Evolutionary conservation across 2,797 vertebrate species (phyloP), one percentile per base, ranked within the genome.

Genomic region (Lophotriccus pileatus): DNA sequence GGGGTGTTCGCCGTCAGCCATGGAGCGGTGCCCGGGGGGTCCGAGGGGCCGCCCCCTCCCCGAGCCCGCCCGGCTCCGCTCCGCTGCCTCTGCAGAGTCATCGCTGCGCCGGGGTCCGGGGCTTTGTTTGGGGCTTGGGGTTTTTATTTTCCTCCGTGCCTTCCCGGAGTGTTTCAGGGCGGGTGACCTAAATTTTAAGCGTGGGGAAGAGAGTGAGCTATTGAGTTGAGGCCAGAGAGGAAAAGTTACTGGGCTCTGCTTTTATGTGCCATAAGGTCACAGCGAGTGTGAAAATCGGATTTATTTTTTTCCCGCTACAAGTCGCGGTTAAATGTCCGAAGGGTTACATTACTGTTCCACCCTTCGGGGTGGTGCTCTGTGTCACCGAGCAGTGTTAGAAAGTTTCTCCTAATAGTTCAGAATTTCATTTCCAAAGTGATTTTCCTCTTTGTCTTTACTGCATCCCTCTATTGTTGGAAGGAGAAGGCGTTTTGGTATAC

Each of bases 391-490:
- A 2, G 1, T 11, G 43, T 37, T 72, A 17, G 6, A 86, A 94
- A 96, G 83, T 94, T 95, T 93, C 43, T 62, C 28, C 25, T 44
- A 47, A 32, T 36, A 21, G 46, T 90, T 72, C 20, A 22, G 5
- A 12, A 32, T 79, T 50, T 60, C 2, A 11, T 76, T 84, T 59
- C 41, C 21, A 3, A 19, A 18, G 58, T 81, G 7, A 2, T 56
- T 87, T 88, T 34, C 9, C 25, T 34, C 14, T 58, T 64, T 72
- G 49, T 68, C 34, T 89, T 64, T 47, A 3, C 7, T 72, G 12
- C 34, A 28, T 87, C 50, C 22, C 34, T 79, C 55, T 82, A 0
- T 36, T 79, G 55, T 41, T 52, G 37, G 53, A 41, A 62, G 39
- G 11, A 78, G 36, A 47, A 12, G 67, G 77, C 34, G 7, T 77